Conservation (phyloP, 2,113 vertebrate genomes). For the Lepus europaeus region DNA sequence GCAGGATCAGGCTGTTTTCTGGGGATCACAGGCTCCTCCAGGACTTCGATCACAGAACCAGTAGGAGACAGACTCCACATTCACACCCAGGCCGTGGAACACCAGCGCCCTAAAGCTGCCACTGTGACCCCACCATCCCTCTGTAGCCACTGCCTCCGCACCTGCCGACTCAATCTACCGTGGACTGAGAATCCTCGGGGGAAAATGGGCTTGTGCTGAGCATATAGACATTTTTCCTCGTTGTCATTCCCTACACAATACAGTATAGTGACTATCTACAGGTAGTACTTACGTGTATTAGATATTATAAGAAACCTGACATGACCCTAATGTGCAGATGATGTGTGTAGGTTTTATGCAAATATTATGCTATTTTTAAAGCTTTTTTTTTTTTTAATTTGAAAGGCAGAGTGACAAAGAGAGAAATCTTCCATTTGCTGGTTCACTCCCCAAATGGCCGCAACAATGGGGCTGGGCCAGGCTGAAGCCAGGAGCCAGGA, state of each 20-base stretch:
- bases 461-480: no score
- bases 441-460: no score
- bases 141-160: not conserved
- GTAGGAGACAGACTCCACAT: not conserved
- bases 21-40: not conserved
- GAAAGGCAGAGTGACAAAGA: no score
- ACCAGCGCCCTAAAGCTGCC: accelerated
- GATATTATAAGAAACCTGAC: not conserved
- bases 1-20: not conserved
- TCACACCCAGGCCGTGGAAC: not conserved
- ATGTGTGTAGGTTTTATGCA: not conserved
- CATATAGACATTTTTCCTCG: not conserved
- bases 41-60: not conserved
- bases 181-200: not conserved
- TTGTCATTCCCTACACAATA: not conserved
- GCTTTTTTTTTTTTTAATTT: no score
- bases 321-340: not conserved
- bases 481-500: no score
- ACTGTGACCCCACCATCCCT: accelerated
- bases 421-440: no score
- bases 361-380: not conserved
- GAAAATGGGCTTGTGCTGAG: not conserved
- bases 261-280: not conserved
- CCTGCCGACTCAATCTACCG: not conserved
- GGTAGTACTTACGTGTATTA: not conserved